phyloP scores from a whole-genome alignment of 2,113 vertebrate species.

The Stercorarius parasiticus region DNA sequence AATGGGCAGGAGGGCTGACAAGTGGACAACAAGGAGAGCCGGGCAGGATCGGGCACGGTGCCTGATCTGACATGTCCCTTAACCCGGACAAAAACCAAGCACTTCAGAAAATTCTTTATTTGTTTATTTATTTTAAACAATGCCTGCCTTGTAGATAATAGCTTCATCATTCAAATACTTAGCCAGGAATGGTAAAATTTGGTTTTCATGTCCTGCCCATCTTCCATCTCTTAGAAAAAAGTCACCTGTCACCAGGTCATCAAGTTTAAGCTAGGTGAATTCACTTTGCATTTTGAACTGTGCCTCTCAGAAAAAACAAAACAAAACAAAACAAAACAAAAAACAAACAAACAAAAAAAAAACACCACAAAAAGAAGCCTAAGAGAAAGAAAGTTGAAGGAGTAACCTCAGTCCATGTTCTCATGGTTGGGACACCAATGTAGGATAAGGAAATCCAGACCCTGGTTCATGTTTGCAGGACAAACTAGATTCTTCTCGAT shows the following conservation, averaged over 20 bases:
- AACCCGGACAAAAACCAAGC: neutral
- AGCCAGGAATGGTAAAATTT: neutral
- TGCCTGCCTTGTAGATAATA: neutral
- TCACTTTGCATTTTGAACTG: neutral
- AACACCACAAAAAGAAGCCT: neutral
- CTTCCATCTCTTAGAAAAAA: neutral
- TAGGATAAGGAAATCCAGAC: neutral
- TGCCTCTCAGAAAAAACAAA: neutral
- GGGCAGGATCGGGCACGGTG: neutral
- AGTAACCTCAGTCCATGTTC: neutral
- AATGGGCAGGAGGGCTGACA: neutral
- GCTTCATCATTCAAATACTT: neutral
- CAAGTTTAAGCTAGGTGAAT: neutral
- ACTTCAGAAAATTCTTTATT: neutral
- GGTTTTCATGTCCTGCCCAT: neutral
- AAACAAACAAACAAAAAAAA: too few species aligned
- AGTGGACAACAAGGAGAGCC: rapidly evolving
- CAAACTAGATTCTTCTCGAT: neutral
- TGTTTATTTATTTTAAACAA: neutral
- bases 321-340: too few species aligned
- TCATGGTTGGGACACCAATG: neutral
- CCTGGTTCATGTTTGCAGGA: neutral
- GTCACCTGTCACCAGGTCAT: neutral
- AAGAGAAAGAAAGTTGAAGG: neutral
- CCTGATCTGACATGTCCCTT: neutral